A percentile compares a stretch with the other conserved stretches of the same genome.
phyloP scores from a whole-genome alignment of 2,797 vertebrate genomes.

The Tenualosa thibaudeaui region DNA sequence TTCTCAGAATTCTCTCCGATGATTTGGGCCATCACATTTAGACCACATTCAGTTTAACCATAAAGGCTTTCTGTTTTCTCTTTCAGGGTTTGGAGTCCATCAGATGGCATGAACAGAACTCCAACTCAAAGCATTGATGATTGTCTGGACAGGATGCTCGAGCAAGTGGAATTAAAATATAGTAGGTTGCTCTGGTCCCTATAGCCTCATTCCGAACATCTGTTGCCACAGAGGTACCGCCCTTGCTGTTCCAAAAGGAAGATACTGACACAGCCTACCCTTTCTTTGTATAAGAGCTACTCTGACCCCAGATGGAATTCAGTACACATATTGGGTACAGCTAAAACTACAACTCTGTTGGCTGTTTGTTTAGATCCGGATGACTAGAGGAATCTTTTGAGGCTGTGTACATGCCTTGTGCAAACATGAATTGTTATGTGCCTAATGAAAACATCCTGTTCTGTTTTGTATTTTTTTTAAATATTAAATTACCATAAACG shows the following conservation, averaged over 20 bases:
- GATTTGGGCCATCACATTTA: neutral
- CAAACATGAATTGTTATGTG: constrained; percentile 49
- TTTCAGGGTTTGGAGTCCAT: neutral
- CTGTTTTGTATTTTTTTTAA: neutral
- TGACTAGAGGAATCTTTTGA: neutral
- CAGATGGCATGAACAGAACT: neutral
- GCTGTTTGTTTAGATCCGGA: constrained; percentile 5
- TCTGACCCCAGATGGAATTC: neutral
- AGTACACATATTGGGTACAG: constrained; percentile 11
- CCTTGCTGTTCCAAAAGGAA: constrained; percentile 30
- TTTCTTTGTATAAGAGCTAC: neutral
- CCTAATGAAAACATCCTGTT: constrained; percentile 40
- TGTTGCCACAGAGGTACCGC: constrained; percentile 43
- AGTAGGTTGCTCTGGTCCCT: neutral
- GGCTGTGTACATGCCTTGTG: constrained; percentile 3
- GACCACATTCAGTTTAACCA: neutral
- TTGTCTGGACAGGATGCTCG: neutral
- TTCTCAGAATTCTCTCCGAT: neutral
- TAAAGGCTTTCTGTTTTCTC: neutral
- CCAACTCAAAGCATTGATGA: neutral
- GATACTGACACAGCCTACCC: neutral
- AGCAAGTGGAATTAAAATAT: neutral
- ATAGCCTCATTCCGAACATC: constrained; percentile 15
- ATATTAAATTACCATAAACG: neutral
- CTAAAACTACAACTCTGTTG: constrained; percentile 27